phyloP scores from a whole-genome alignment of 2,113 vertebrate genomes.

The Rhinolophus sinicus region DNA sequence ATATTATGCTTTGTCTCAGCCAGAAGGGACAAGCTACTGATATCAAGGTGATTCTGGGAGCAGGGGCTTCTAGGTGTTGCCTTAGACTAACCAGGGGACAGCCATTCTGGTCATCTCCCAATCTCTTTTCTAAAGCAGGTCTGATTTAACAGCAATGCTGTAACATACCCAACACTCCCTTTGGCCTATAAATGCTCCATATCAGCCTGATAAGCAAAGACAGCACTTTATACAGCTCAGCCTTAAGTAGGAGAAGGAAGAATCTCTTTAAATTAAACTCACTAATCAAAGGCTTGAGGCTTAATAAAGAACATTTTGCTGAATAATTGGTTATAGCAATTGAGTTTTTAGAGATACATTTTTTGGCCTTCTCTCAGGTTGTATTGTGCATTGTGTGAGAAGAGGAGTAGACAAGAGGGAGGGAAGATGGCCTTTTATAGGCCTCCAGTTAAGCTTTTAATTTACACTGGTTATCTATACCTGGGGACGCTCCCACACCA shows the following conservation, averaged over 20 bases:
- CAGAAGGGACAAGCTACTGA: neutral
- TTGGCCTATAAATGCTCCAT: neutral
- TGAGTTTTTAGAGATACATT: conserved; percentile 46
- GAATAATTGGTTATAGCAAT: conserved; percentile 54
- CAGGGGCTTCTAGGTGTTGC: neutral
- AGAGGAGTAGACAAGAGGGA: conserved; percentile 16
- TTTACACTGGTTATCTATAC: conserved; percentile 37
- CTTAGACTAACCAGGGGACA: neutral
- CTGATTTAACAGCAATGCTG: neutral
- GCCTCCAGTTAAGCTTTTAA: conserved; percentile 53
- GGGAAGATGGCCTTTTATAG: neutral
- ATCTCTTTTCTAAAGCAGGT: neutral
- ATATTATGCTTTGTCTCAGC: neutral
- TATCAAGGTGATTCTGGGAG: neutral
- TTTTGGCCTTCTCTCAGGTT: neutral
- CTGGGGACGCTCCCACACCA: neutral
- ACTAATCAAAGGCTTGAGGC: conserved; percentile 10
- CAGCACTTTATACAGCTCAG: neutral
- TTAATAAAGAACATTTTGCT: conserved; percentile 33
- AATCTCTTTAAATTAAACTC: conserved; percentile 55
- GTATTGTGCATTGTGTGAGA: neutral
- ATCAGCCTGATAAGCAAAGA: neutral
- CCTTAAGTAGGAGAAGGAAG: neutral
- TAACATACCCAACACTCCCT: neutral
- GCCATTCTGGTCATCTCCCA: neutral